phyloP scores from a whole-genome alignment of 2,888 invertebrate genomes.

The Gymnosoma rotundatum region DNA sequence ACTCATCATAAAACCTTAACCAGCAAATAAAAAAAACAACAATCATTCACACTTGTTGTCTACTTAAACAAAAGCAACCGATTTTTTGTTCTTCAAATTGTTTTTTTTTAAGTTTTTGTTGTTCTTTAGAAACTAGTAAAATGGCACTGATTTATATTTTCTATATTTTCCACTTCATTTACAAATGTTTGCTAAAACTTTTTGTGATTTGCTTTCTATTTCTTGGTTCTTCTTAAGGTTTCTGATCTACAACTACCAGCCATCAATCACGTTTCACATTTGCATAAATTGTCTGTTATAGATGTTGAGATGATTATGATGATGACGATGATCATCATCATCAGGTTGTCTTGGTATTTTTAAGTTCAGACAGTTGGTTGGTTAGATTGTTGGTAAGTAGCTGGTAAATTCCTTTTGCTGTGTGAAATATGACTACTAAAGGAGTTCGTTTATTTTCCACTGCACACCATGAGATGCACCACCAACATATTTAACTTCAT shows the following conservation, averaged over 20 bases:
- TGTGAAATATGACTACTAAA: constrained; percentile 53
- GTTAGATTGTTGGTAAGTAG: constrained; percentile 29
- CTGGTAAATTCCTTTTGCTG: constrained; percentile 48
- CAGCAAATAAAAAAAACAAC: constrained; percentile 4
- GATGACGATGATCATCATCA: constrained; percentile 48
- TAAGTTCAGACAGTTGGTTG: not conserved
- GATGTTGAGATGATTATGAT: constrained; percentile 54
- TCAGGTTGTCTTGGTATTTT: constrained; percentile 31
- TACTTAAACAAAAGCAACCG: constrained; percentile 28
- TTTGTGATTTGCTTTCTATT: not conserved
- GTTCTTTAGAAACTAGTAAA: constrained; percentile 22
- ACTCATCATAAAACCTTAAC: constrained; percentile 19
- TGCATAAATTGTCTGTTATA: constrained; percentile 70
- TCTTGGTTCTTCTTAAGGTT: constrained; percentile 30
- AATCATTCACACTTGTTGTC: constrained; percentile 59
- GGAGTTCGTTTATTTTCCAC: constrained; percentile 49
- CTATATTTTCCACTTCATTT: constrained; percentile 61
- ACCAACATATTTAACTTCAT: constrained; percentile 23
- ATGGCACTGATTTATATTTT: constrained; percentile 45
- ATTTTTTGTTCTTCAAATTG: too few species aligned
- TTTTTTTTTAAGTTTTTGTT: constrained; percentile 26
- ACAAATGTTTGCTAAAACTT: constrained; percentile 5
- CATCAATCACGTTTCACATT: constrained; percentile 72
- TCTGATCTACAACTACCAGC: constrained; percentile 71
- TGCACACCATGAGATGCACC: constrained; percentile 29